Evolutionary conservation across 1,140 invertebrate species (phyloP), one percentile per base, ranked within the genome.

Genomic region (Mactra quadrangularis): DNA sequence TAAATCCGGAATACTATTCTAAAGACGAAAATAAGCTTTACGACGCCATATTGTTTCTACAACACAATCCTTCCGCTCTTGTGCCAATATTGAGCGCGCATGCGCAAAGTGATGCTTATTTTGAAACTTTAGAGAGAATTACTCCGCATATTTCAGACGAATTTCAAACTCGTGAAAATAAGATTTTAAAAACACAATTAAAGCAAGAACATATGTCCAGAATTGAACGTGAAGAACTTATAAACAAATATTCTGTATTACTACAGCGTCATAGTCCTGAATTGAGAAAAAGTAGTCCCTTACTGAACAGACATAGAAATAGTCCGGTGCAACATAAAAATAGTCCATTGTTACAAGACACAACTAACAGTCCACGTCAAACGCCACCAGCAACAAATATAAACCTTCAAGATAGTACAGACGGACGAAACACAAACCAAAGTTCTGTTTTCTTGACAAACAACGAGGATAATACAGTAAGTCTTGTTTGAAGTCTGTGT

Each of bases 1-100:
- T 76, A 9, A 62, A 62, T 6, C 52, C 77, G 19, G 77, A 59
- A 45, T n/a, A n/a, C n/a, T 81, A 81, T 71, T 81, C 77, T 19
- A 71, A 81, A 19, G 77, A 81, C 17, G 77, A 70, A 50, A 52
- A 81, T n/a, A 35, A 81, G 25, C 50, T 81, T 7, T 81, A 81
- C 25, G 77, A 60, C 45, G 66, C 77, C 35, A 81, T 81, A 19
- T 35, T 81, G 52, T 81, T 81, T 68, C 38, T 81, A 0, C 64
- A 81, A 81, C 70, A 81, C 66, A 81, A 81, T 60, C 77, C 77
- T 27, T 81, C 77, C 19, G 77, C 77, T 19, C 45, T 81, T n/a
- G 77, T 81, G 52, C 77, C 77, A 13, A 71, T 81, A 38, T 52
- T 81, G 9, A 68, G 45, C 38, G 77, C 77, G 66, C 77, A 81